These are phyloP conservation scores for Berghia stephanieae DNA, from an alignment of 1,140 invertebrate species.

Conservation along the genomic window DNA sequence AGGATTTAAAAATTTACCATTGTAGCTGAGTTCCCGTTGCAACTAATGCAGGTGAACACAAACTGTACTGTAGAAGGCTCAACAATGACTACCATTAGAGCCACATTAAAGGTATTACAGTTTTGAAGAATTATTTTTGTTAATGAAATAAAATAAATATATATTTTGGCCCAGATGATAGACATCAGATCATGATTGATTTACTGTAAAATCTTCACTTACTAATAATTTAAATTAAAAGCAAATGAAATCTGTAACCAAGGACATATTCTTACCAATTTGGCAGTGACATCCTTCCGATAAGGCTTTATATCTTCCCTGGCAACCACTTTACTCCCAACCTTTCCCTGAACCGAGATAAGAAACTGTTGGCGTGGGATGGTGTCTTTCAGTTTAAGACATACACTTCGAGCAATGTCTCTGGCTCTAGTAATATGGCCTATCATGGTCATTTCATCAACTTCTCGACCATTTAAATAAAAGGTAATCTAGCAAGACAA, in stretches of 20 bases:
- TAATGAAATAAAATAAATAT: no score
- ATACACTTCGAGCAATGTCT: conserved; percentile 77
- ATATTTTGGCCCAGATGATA: no score
- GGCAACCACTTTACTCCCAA: conserved; percentile 84
- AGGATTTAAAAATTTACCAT: no score
- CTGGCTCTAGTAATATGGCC: conserved; percentile 78
- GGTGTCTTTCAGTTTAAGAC: conserved; percentile 82
- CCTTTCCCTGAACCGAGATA: conserved; percentile 87
- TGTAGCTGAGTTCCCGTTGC: no score
- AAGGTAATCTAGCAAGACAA: conserved; percentile 75
- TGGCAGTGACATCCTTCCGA: conserved; percentile 92
- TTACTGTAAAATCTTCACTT: no score
- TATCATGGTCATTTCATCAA: conserved; percentile 90
- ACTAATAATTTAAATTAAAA: background rate
- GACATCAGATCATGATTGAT: no score
- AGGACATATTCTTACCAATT: conserved; percentile 78
- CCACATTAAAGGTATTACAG: no score
- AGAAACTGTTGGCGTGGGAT: conserved; percentile 88
- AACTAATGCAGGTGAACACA: no score
- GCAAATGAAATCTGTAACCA: background rate
- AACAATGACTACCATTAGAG: no score
- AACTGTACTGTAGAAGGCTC: no score
- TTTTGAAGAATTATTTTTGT: background rate
- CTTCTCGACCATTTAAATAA: conserved; percentile 80
- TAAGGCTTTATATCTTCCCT: conserved; percentile 88